Evolutionary conservation across 2,113 vertebrate species (phyloP).

Genomic region (Pyrgilauda ruficollis): DNA sequence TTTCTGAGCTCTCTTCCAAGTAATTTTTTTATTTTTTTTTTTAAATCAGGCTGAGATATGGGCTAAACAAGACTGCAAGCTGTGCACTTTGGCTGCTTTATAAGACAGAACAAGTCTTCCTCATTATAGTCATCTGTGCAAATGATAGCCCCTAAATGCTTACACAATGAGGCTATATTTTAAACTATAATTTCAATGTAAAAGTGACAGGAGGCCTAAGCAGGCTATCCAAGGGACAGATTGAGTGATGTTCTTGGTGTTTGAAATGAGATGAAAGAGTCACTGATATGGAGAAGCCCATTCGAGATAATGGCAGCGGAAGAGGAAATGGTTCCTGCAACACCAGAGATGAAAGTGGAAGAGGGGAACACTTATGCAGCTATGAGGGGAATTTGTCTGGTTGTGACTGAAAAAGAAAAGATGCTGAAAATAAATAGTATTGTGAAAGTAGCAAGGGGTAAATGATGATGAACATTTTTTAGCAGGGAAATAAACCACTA

Average conservation of each 20-base stretch:
- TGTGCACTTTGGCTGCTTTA: background rate
- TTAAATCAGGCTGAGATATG: background rate
- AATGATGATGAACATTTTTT: background rate
- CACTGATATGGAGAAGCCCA: background rate
- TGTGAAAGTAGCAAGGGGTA: background rate
- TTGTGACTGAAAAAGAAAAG: slow-evolving; percentile 20
- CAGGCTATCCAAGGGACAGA: background rate
- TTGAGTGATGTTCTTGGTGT: slow-evolving; percentile 10
- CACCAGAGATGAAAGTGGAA: background rate
- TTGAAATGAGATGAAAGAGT: slow-evolving; percentile 57
- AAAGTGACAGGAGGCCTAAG: background rate
- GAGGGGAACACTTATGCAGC: background rate
- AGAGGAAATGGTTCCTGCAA: slow-evolving; percentile 45
- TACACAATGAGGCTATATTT: background rate
- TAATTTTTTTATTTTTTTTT: background rate
- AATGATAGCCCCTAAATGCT: slow-evolving; percentile 15
- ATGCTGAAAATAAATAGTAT: background rate
- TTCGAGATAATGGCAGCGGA: background rate
- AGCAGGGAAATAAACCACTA: background rate
- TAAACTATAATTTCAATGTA: background rate
- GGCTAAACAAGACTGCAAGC: background rate
- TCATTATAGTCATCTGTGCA: background rate
- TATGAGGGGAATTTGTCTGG: background rate
- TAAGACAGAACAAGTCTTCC: background rate
- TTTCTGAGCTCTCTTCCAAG: background rate